Evolutionary conservation across 2,797 vertebrate genomes (phyloP).

Genomic region (Schizopygopsis pylzovi): DNA sequence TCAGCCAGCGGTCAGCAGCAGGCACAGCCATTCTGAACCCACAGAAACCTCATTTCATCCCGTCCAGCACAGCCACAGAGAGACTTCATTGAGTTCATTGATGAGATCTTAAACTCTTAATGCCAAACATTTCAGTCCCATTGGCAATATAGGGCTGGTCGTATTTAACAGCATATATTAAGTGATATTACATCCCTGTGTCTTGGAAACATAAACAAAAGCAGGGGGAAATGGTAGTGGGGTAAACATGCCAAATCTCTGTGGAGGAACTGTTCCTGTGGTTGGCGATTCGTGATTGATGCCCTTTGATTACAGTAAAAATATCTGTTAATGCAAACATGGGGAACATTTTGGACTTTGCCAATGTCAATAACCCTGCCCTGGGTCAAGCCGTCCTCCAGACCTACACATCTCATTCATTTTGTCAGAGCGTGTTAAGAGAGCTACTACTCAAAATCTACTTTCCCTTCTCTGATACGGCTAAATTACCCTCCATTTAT

Average conservation of each 20-base stretch:
- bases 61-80: slow-evolving; percentile 24
- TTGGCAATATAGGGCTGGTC: slow-evolving; percentile 37
- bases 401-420: slow-evolving; percentile 58
- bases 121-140: slow-evolving; percentile 38
- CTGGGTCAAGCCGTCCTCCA: slow-evolving; percentile 51
- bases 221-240: slow-evolving; percentile 34
- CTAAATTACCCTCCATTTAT: slow-evolving; percentile 62
- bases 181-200: slow-evolving; percentile 54
- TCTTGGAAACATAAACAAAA: slow-evolving; percentile 64
- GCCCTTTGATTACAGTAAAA: slow-evolving; percentile 67
- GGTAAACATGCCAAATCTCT: slow-evolving; percentile 55
- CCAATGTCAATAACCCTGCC: slow-evolving; percentile 63
- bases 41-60: slow-evolving; percentile 33
- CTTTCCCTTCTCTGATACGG: slow-evolving; percentile 57
- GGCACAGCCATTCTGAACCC: slow-evolving; percentile 23
- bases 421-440: slow-evolving; percentile 60
- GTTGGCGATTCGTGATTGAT: slow-evolving; percentile 62
- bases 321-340: slow-evolving; percentile 65
- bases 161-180: slow-evolving; percentile 59
- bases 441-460: slow-evolving; percentile 51
- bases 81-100: slow-evolving; percentile 55
- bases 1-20: slow-evolving; percentile 42
- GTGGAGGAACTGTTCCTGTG: slow-evolving; percentile 60
- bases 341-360: slow-evolving; percentile 56
- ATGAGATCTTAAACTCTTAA: slow-evolving; percentile 43